These are phyloP conservation scores for Ernsta delagoae DNA, from an alignment of 2,888 invertebrate species.

Conservation along the genomic window DNA sequence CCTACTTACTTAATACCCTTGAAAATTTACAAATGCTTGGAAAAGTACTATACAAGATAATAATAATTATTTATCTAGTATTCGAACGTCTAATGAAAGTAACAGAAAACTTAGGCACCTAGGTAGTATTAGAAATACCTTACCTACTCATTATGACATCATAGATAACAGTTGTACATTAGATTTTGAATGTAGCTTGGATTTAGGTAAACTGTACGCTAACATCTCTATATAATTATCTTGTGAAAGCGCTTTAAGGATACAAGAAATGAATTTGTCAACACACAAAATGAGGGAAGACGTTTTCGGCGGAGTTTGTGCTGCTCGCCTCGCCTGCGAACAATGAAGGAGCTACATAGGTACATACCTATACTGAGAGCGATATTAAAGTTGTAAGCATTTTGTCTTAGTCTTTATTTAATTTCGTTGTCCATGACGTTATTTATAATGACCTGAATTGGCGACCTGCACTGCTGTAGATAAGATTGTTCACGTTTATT, in stretches of 20 bases:
- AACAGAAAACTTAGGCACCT: background rate
- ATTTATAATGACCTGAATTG: slow-evolving; percentile 31
- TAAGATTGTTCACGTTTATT: slow-evolving; percentile 4
- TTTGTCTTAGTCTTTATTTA: slow-evolving; percentile 31
- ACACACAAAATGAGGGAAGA: slow-evolving; percentile 1
- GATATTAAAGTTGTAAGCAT: slow-evolving; percentile 33
- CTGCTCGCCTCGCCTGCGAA: slow-evolving; percentile 2
- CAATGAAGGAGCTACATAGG: slow-evolving; percentile 13
- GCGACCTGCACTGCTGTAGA: slow-evolving; percentile 17
- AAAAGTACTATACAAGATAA: too few species aligned
- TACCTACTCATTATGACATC: background rate
- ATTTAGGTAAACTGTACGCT: background rate
- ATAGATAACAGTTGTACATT: background rate
- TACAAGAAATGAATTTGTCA: slow-evolving; percentile 1
- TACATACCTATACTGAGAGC: slow-evolving; percentile 12
- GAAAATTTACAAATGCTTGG: too few species aligned
- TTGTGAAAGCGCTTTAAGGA: background rate
- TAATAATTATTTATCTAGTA: background rate
- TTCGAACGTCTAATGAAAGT: background rate
- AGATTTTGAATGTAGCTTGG: too few species aligned
- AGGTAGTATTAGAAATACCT: background rate
- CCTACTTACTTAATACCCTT: background rate
- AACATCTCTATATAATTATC: background rate
- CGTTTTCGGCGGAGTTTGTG: background rate
- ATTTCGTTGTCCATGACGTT: slow-evolving; percentile 24